Evolutionary conservation across 2,888 invertebrate species (phyloP), one percentile per base, ranked within the genome.

Genomic region (Habroteleia sp.): DNA sequence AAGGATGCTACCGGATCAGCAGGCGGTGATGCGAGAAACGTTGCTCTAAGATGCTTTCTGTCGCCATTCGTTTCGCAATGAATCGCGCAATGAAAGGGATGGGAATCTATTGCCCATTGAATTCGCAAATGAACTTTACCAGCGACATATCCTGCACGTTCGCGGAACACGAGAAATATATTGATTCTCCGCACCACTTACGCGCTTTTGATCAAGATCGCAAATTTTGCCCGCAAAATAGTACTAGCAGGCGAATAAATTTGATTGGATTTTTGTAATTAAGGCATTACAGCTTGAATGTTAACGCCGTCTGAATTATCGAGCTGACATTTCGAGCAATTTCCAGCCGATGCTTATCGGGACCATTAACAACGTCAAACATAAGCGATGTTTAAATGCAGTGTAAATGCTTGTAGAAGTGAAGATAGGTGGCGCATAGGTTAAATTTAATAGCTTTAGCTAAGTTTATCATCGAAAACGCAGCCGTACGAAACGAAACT

Each of bases 111-210:
- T 27, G 52, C 25, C 52, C 20, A 44, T 54, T 65, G 44, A 46
- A 65, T 54, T 44, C 25, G 37, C 54, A 65, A 65, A 65, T 65
- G 65, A 65, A 65, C 65, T 65, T 65, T 65, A 27, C 31, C 10
- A 4, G 35, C 17, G 52, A 52, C 65, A 50, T 16, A 52, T 52
- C 23, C 17, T 14, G 23, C 11, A 14, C 48, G 25, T 13, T 8
- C 29, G 13, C 14, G 31, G 3, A 20, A 20, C 4, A 20, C 20
- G 6, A 31, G 27, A 16, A 29, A 27, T 29, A 29, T 14, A 46
- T 46, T 25, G 33, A 50, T 29, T n/a, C n/a, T n/a, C n/a, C n/a
- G n/a, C n/a, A n/a, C n/a, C n/a, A n/a, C n/a, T 1, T 11, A 23
- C 13, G 41, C 41, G 8, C 3, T 25, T 42, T 20, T 29, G n/a